These are phyloP conservation scores for Pachyuromys duprasi DNA, from an alignment of 2,797 vertebrate species.

Conservation along the genomic window DNA sequence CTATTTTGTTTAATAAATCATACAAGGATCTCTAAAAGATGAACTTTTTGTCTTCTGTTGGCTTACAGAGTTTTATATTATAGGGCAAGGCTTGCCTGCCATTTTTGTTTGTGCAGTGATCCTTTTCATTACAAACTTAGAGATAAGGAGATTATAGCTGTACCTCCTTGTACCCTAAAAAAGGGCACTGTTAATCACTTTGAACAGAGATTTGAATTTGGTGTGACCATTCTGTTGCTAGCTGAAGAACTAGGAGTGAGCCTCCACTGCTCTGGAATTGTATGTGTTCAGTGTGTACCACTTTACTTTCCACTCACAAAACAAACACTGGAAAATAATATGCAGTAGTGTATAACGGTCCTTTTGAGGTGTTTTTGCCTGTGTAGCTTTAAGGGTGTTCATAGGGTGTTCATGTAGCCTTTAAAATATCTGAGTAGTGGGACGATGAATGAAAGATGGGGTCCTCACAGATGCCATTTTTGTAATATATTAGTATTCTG, in stretches of 20 bases:
- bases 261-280: not conserved
- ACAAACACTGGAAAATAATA: not conserved
- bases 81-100: not conserved
- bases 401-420: not conserved
- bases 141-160: not conserved
- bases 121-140: not conserved
- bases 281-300: not conserved
- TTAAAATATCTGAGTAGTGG: not conserved
- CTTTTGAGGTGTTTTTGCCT: not conserved
- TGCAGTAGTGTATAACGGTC: not conserved
- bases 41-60: conserved; percentile 1
- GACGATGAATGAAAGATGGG: not conserved
- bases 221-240: not conserved
- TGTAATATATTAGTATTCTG: conserved; percentile 15
- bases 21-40: not conserved
- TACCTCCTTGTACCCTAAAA: not conserved
- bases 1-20: conserved; percentile 2
- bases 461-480: not conserved
- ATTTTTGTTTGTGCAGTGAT: not conserved
- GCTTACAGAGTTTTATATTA: not conserved
- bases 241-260: not conserved
- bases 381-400: not conserved
- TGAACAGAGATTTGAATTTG: not conserved
- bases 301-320: conserved; percentile 40
- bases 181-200: not conserved